Conservation (phyloP, 2,888 invertebrate species). For the Patella ulyssiponensis region DNA sequence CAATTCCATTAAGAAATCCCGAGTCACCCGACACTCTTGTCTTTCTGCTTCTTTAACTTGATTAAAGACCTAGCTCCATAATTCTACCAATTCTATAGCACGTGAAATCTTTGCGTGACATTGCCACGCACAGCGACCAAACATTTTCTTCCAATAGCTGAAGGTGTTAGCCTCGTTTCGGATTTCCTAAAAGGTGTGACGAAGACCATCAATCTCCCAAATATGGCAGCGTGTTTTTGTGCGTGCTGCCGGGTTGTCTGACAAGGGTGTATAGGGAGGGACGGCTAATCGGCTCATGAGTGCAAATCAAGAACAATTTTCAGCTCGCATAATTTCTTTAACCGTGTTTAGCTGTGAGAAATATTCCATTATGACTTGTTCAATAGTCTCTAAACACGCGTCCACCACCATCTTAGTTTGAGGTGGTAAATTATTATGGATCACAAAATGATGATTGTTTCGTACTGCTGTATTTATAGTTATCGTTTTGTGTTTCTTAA, state of each 20-base stretch:
- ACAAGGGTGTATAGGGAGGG: background rate
- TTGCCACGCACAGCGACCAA: constrained; percentile 17
- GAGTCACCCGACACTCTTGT: background rate
- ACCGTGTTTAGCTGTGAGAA: too few species aligned
- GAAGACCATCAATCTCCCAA: constrained; percentile 18
- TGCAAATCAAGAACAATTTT: background rate
- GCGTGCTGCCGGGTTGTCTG: constrained; percentile 11
- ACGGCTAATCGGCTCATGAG: background rate
- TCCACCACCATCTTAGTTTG: too few species aligned
- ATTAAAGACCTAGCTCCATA: background rate
- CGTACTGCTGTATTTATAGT: too few species aligned
- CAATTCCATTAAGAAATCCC: background rate
- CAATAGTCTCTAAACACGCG: too few species aligned
- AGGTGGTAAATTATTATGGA: too few species aligned
- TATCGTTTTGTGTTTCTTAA: too few species aligned
- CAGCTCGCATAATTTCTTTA: background rate
- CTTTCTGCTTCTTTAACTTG: background rate
- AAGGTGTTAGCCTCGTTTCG: constrained; percentile 21
- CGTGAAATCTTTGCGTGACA: constrained; percentile 23
- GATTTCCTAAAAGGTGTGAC: constrained; percentile 22
- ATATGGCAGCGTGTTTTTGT: constrained; percentile 15
- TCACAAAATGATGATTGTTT: too few species aligned
- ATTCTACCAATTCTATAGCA: background rate
- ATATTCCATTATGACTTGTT: too few species aligned
- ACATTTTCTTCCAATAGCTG: constrained; percentile 21